Evolutionary conservation across 2,113 vertebrate species (phyloP).

Genomic region (Hucho hucho): DNA sequence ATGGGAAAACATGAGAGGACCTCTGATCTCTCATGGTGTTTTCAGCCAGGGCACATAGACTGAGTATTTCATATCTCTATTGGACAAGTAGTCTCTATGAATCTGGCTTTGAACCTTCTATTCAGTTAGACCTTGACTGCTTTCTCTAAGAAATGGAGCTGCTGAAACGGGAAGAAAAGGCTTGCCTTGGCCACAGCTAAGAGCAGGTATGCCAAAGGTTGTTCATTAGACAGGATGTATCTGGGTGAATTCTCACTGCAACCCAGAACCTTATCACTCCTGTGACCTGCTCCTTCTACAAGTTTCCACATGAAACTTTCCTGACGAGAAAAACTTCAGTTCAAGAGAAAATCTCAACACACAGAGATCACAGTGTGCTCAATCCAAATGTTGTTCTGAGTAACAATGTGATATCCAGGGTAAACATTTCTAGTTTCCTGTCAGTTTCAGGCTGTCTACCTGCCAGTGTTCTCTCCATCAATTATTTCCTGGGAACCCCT

Average conservation of each 20-base stretch:
- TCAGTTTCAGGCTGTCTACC: conserved; percentile 32
- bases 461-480: conserved; percentile 20
- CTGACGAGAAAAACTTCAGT: conserved; percentile 49
- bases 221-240: neutral
- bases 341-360: conserved; percentile 45
- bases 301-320: neutral
- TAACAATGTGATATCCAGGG: conserved; percentile 41
- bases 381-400: conserved; percentile 38
- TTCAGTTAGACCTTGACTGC: conserved; percentile 10
- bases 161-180: neutral
- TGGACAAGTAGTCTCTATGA: conserved; percentile 4
- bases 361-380: conserved; percentile 46
- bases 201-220: neutral
- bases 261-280: no score
- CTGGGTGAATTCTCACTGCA: neutral
- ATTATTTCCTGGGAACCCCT: conserved; percentile 42
- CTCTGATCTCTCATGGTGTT: conserved; percentile 14
- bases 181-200: neutral
- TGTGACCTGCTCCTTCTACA: neutral
- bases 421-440: conserved; percentile 36
- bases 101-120: neutral
- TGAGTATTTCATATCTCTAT: neutral
- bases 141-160: conserved; percentile 1
- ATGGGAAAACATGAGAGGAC: neutral
- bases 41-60: conserved; percentile 1